A percentile compares a stretch with the other conserved stretches of the same genome.
Conservation (phyloP, 2,113 vertebrate genomes). For the Entomyzon cyanotis region DNA sequence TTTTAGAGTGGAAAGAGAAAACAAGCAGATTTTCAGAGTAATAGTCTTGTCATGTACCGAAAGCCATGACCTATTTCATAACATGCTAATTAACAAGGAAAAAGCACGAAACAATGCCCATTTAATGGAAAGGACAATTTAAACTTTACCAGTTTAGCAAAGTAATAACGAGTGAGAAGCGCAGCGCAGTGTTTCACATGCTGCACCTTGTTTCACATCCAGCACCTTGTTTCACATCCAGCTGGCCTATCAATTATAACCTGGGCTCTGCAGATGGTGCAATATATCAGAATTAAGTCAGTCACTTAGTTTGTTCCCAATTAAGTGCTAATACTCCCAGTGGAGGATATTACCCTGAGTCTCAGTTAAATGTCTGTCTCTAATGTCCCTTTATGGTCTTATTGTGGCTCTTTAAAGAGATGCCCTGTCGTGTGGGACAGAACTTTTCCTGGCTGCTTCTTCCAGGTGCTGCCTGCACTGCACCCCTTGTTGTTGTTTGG, state of each 20-base stretch:
- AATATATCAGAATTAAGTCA: slow-evolving; percentile 63
- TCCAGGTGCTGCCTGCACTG: neutral
- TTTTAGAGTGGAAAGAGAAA: neutral
- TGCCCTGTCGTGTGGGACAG: neutral
- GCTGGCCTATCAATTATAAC: slow-evolving; percentile 60
- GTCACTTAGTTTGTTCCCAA: slow-evolving; percentile 51
- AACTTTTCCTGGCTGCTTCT: neutral
- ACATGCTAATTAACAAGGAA: neutral
- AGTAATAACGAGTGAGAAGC: neutral
- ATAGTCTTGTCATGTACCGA: neutral
- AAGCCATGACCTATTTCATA: neutral
- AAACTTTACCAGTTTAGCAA: neutral
- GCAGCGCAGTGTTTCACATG: neutral
- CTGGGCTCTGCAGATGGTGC: slow-evolving; percentile 50
- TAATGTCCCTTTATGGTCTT: neutral
- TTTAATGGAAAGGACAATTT: slow-evolving; percentile 11
- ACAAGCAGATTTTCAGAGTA: neutral
- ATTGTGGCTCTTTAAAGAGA: neutral
- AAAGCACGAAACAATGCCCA: neutral
- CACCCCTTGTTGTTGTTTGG: neutral
- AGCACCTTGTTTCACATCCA: slow-evolving; percentile 35
- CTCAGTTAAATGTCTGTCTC: slow-evolving; percentile 10
- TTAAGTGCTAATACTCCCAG: slow-evolving; percentile 50
- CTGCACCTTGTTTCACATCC: slow-evolving; percentile 7
- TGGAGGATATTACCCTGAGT: slow-evolving; percentile 21